phyloP scores from a whole-genome alignment of 2,797 vertebrate species.

The Myiothlypis chrysogaster region DNA sequence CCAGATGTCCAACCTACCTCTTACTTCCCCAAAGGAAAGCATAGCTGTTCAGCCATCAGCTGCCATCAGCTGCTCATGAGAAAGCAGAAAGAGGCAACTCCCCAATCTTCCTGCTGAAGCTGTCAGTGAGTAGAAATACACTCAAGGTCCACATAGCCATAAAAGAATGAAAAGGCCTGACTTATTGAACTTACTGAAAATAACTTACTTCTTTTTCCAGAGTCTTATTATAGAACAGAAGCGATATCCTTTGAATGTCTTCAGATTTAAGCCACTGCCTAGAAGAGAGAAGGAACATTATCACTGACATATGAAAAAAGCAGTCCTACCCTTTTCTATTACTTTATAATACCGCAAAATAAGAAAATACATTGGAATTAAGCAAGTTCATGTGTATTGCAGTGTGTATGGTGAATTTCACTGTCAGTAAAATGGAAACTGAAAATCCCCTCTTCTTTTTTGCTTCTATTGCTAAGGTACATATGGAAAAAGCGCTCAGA shows the following conservation, averaged over 20 bases:
- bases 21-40: neutral
- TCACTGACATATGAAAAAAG: neutral
- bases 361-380: neutral
- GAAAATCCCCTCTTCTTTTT: neutral
- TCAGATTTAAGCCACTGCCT: slow-evolving; percentile 97
- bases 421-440: neutral
- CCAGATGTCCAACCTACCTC: neutral
- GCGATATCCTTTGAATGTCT: slow-evolving; percentile 93
- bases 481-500: neutral
- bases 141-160: neutral
- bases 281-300: slow-evolving; percentile 29
- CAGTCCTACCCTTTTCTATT: neutral
- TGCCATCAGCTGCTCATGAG: neutral
- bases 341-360: neutral
- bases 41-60: neutral
- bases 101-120: neutral
- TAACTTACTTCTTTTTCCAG: slow-evolving; percentile 92
- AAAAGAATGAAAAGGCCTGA: neutral
- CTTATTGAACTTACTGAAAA: neutral
- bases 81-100: neutral
- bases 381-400: neutral
- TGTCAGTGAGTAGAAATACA: neutral
- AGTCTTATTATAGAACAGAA: slow-evolving; percentile 92
- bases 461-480: neutral
- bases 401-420: neutral